Evolutionary conservation across 1,140 invertebrate species (phyloP).

Genomic region (Zaprionus davidi): DNA sequence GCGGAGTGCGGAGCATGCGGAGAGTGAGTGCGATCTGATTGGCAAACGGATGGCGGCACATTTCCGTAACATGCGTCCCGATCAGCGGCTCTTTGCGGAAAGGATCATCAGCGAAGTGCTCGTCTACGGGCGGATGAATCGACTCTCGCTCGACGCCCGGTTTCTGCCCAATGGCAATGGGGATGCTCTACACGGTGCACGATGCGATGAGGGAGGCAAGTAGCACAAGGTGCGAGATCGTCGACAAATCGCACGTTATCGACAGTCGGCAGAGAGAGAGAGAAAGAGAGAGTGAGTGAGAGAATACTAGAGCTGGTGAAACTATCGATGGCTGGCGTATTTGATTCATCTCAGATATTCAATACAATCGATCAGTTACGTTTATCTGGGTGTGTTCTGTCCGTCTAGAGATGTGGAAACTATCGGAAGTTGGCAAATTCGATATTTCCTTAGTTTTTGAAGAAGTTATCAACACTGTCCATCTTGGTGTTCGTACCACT

Average conservation of each 20-base stretch:
- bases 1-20: conserved; percentile 35
- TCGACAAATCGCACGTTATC: neutral
- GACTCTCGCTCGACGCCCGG: conserved; percentile 49
- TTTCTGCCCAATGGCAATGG: conserved; percentile 44
- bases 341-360: no score
- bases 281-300: no score
- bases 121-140: conserved; percentile 68
- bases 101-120: conserved; percentile 70
- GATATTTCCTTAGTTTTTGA: no score
- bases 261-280: neutral
- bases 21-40: conserved; percentile 64
- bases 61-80: conserved; percentile 67
- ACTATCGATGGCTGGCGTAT: neutral
- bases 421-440: no score
- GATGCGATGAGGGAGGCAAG: neutral
- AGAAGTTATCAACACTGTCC: no score
- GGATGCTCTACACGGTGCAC: neutral
- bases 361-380: no score
- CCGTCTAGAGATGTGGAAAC: no score
- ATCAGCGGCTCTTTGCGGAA: conserved; percentile 67
- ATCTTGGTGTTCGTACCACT: no score
- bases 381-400: no score
- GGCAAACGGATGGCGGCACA: conserved; percentile 67
- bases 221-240: neutral
- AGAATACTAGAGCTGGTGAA: no score